Conservation (phyloP, 37 sponge, comb jelly and placozoan genomes). For the Diacarnus erythraeanus region DNA sequence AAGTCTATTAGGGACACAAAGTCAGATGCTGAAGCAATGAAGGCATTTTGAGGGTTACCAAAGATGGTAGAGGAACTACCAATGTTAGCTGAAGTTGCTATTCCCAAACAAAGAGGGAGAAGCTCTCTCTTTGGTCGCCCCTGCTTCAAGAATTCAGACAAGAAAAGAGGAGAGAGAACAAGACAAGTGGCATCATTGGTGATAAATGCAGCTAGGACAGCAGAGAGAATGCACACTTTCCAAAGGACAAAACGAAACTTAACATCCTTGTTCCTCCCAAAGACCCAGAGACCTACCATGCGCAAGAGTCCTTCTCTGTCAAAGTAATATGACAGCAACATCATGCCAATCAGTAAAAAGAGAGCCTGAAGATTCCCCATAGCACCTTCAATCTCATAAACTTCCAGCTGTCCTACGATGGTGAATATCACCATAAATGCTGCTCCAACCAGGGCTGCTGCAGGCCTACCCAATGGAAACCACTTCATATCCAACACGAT, state of each 20-base stretch:
- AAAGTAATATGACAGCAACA: constrained; percentile 82
- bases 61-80: constrained; percentile 89
- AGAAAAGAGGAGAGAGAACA: constrained; percentile 75
- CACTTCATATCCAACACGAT: constrained; percentile 87
- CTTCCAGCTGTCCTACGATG: constrained; percentile 68
- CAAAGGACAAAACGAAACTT: constrained; percentile 65
- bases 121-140: constrained; percentile 50
- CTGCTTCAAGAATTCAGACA: constrained; percentile 64
- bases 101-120: constrained; percentile 68
- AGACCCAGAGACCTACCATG: constrained; percentile 45
- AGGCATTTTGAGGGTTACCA: constrained; percentile 92
- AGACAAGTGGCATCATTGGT: constrained; percentile 86
- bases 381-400: constrained; percentile 64
- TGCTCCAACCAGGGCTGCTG: constrained; percentile 78
- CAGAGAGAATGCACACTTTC: constrained; percentile 75
- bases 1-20: constrained; percentile 50
- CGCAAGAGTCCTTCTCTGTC: constrained; percentile 80
- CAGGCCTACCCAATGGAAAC: constrained; percentile 78
- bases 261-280: constrained; percentile 34
- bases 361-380: constrained; percentile 75
- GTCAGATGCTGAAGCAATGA: constrained; percentile 70
- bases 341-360: constrained; percentile 86
- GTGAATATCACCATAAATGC: constrained; percentile 78
- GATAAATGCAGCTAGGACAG: constrained; percentile 76
- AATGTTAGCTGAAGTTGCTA: constrained; percentile 88